A percentile compares a stretch with the other conserved stretches of the same genome.
Evolutionary conservation across 2,797 vertebrate species (phyloP).

Genomic region (Podarcis siculus): DNA sequence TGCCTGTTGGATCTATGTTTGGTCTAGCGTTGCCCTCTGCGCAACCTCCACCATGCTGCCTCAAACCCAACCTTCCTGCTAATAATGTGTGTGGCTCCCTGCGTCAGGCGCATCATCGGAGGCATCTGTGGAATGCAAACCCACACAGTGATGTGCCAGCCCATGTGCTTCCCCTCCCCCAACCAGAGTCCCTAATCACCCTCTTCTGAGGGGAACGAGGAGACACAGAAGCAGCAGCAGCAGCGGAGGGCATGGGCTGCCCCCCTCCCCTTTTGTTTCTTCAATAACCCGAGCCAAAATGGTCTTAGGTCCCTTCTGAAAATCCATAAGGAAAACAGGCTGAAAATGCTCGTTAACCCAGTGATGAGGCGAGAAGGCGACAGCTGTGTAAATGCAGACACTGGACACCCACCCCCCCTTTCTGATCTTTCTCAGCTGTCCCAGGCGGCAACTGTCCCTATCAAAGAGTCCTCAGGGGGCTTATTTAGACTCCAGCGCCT

Average conservation of each 20-base stretch:
- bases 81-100: constrained; percentile 11
- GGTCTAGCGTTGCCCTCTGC: constrained; percentile 63
- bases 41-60: constrained; percentile 54
- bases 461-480: constrained; percentile 68
- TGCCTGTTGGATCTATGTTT: not conserved
- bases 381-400: constrained; percentile 72
- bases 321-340: constrained; percentile 30
- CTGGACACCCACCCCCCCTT: constrained; percentile 51
- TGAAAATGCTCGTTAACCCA: constrained; percentile 43
- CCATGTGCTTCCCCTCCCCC: constrained; percentile 40
- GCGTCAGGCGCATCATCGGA: not conserved
- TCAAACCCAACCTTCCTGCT: not conserved
- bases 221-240: not conserved
- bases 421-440: constrained; percentile 73
- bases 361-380: constrained; percentile 41
- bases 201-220: not conserved
- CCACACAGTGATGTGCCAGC: not conserved
- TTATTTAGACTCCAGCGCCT: constrained; percentile 64
- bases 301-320: constrained; percentile 18
- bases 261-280: not conserved
- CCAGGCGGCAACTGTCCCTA: constrained; percentile 72
- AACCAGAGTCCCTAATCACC: constrained; percentile 35
- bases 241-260: not conserved
- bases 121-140: constrained; percentile 23
- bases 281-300: constrained; percentile 11